phyloP scores from a whole-genome alignment of 1,140 invertebrate species.

The Drosophila yakuba region DNA sequence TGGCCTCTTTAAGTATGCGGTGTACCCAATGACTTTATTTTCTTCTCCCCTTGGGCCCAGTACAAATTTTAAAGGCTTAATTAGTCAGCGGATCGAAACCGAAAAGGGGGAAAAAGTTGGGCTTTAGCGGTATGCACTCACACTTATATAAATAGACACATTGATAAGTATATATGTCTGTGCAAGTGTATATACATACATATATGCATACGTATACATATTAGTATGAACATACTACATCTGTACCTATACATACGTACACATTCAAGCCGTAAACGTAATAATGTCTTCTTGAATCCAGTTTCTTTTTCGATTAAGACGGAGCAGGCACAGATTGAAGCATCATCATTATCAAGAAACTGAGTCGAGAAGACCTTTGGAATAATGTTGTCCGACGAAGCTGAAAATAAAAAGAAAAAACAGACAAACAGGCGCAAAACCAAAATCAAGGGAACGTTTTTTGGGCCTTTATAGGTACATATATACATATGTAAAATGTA shows the following conservation, averaged over 20 bases:
- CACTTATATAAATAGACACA: not conserved
- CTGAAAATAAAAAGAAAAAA: conserved; percentile 21
- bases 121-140: conserved; percentile 13
- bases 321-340: conserved; percentile 47
- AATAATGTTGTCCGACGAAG: conserved; percentile 41
- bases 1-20: conserved; percentile 21
- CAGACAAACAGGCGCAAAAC: conserved; percentile 9
- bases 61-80: conserved; percentile 73
- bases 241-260: too few species aligned
- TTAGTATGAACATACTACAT: conserved; percentile 3
- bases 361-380: conserved; percentile 39
- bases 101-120: conserved; percentile 27
- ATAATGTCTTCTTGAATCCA: conserved; percentile 38
- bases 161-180: not conserved
- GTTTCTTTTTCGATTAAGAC: conserved; percentile 54
- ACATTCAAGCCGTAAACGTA: conserved; percentile 3
- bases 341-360: conserved; percentile 59
- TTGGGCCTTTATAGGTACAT: not conserved
- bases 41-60: conserved; percentile 24
- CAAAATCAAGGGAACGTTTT: conserved; percentile 16
- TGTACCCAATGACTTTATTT: conserved; percentile 72
- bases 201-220: not conserved
- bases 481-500: not conserved
- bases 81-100: conserved; percentile 65
- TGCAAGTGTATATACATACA: conserved; percentile 6